Conservation (phyloP, 2,888 invertebrate genomes). For the Clostera curtula region DNA sequence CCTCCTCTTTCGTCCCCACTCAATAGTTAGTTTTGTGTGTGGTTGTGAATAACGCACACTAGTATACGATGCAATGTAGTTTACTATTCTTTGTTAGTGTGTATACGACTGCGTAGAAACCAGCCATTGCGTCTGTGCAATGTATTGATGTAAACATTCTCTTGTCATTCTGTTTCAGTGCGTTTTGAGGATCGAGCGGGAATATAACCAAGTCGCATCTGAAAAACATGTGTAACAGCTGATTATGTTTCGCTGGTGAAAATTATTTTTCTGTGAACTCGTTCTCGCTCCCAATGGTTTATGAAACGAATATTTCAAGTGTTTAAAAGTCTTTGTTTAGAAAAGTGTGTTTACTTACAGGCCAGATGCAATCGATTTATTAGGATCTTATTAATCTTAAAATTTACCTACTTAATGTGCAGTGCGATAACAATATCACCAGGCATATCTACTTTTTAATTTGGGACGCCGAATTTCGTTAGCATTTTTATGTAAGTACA, state of each 20-base stretch:
- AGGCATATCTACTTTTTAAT: no score
- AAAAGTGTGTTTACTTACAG: conserved; percentile 14
- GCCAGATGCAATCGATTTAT: no score
- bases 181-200: conserved; percentile 51
- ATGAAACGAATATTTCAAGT: conserved; percentile 21
- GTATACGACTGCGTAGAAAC: conserved; percentile 18
- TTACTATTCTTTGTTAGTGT: conserved; percentile 19
- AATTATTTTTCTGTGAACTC: conserved; percentile 23
- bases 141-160: conserved; percentile 68
- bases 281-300: conserved; percentile 12
- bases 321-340: conserved; percentile 23
- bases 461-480: no score
- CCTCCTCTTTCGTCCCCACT: conserved; percentile 53
- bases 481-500: no score
- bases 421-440: no score
- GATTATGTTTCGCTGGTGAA: conserved; percentile 32
- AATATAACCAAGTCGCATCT: conserved; percentile 37
- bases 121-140: conserved; percentile 45
- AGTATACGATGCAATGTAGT: not conserved
- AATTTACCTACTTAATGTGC: no score
- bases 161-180: conserved; percentile 64
- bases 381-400: no score
- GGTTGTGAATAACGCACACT: not conserved
- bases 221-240: conserved; percentile 57
- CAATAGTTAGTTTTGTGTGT: conserved; percentile 40